Evolutionary conservation across 2,888 invertebrate species (phyloP).

Genomic region (Drosophila maculinotata): DNA sequence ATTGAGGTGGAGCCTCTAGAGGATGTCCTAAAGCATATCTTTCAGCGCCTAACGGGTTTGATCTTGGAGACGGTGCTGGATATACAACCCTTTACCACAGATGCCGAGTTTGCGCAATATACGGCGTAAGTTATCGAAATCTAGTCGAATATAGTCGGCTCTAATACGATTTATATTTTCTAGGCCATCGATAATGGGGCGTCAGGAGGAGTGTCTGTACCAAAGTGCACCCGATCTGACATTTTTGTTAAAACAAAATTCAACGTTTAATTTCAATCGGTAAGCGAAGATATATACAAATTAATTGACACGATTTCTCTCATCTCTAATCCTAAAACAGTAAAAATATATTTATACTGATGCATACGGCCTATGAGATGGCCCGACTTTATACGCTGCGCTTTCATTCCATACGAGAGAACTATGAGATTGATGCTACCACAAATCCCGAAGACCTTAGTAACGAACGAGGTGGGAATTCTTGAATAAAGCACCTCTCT

Average conservation of each 20-base stretch:
- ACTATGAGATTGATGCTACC: conserved; percentile 89
- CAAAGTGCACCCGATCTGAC: conserved; percentile 90
- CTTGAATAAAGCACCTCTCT: too few species aligned
- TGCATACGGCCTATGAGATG: conserved; percentile 88
- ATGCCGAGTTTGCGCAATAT: conserved; percentile 89
- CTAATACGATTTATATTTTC: neutral
- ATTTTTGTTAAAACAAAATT: conserved; percentile 89
- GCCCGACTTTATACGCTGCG: conserved; percentile 88
- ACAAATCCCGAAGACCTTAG: conserved; percentile 88
- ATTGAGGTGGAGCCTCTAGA: conserved; percentile 85
- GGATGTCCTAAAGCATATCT: conserved; percentile 80
- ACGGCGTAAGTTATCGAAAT: conserved; percentile 86
- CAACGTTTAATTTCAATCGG: conserved; percentile 77
- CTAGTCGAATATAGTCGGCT: neutral
- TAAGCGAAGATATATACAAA: conserved; percentile 27
- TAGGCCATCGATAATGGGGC: conserved; percentile 93
- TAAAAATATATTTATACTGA: conserved; percentile 86
- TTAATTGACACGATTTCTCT: neutral
- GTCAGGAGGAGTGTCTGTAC: conserved; percentile 91
- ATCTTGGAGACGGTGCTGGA: conserved; percentile 87
- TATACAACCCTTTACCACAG: conserved; percentile 90
- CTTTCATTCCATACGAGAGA: conserved; percentile 88
- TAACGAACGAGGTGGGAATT: conserved; percentile 86
- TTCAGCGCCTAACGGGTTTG: conserved; percentile 75
- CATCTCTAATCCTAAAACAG: conserved; percentile 44